phyloP scores from a whole-genome alignment of 2,797 vertebrate genomes.

The Sebastes cheni region DNA sequence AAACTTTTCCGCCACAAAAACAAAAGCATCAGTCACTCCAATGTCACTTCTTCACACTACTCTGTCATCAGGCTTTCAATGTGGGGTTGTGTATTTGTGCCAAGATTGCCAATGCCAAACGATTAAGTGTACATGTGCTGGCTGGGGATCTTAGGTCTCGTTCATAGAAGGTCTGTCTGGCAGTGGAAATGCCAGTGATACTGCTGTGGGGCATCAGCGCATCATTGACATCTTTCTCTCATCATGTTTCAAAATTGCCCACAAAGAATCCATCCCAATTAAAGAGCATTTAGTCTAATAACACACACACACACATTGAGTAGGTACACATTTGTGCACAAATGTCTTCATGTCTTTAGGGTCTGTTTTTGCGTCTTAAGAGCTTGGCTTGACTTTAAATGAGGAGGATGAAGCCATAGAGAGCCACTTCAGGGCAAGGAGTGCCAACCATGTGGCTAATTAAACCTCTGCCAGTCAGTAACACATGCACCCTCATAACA shows the following conservation, averaged over 20 bases:
- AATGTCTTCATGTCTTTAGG: constrained; percentile 52
- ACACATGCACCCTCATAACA: constrained; percentile 17
- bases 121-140: constrained; percentile 24
- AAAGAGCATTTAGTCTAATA: constrained; percentile 11
- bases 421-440: constrained; percentile 56
- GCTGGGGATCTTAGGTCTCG: constrained; percentile 43
- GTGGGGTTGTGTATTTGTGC: constrained; percentile 14
- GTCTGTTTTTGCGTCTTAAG: constrained; percentile 49
- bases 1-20: background rate
- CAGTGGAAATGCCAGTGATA: constrained; percentile 18
- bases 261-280: constrained; percentile 39
- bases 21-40: constrained; percentile 16
- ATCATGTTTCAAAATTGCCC: constrained; percentile 64
- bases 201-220: constrained; percentile 53
- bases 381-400: constrained; percentile 48
- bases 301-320: constrained; percentile 10
- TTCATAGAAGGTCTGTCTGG: constrained; percentile 40
- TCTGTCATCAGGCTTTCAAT: constrained; percentile 29
- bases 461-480: constrained; percentile 48
- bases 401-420: constrained; percentile 29
- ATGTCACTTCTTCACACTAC: constrained; percentile 20
- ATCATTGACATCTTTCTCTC: constrained; percentile 38
- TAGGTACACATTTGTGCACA: background rate
- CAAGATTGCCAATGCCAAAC: constrained; percentile 45
- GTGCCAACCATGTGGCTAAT: constrained; percentile 51